phyloP scores from a whole-genome alignment of 2,888 invertebrate genomes.

The Alloplasta piceator region DNA sequence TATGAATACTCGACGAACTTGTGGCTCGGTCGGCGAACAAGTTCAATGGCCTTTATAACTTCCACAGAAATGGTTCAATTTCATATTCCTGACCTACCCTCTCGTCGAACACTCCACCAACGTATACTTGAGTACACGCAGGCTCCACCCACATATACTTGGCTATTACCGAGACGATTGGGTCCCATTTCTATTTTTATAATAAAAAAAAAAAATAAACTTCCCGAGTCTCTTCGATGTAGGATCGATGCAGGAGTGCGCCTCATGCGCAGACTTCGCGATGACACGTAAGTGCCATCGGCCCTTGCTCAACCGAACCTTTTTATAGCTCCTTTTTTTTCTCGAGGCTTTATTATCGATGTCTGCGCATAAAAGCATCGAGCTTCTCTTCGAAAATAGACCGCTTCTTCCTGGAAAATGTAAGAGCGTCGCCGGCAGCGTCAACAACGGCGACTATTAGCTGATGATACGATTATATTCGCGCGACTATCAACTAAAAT shows the following conservation, averaged over 20 bases:
- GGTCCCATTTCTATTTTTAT: conserved; percentile 58
- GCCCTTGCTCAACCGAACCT: conserved; percentile 8
- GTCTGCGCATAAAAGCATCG: conserved; percentile 49
- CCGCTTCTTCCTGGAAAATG: conserved; percentile 10
- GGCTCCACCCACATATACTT: conserved; percentile 12
- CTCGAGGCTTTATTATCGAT: conserved; percentile 48
- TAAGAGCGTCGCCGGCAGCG: conserved; percentile 3
- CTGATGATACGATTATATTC: conserved; percentile 51
- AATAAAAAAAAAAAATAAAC: conserved; percentile 26
- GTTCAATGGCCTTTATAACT: conserved; percentile 50
- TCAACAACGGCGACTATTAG: conserved; percentile 13
- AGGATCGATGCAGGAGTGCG: conserved; percentile 48
- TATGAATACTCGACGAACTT: conserved; percentile 47
- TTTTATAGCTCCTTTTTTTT: conserved; percentile 44
- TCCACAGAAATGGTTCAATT: conserved; percentile 54
- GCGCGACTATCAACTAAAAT: conserved; percentile 16
- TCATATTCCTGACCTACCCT: conserved; percentile 46
- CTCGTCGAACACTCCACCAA: neutral
- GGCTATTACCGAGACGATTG: conserved; percentile 34
- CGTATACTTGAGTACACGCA: neutral
- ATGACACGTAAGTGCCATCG: conserved; percentile 42
- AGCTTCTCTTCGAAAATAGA: conserved; percentile 48
- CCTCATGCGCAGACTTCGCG: conserved; percentile 15
- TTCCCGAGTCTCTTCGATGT: conserved; percentile 24
- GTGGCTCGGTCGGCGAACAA: conserved; percentile 6